Evolutionary conservation across 1,140 invertebrate genomes (phyloP), one percentile per base, ranked within the genome.

Genomic region (Arctopsyche grandis): DNA sequence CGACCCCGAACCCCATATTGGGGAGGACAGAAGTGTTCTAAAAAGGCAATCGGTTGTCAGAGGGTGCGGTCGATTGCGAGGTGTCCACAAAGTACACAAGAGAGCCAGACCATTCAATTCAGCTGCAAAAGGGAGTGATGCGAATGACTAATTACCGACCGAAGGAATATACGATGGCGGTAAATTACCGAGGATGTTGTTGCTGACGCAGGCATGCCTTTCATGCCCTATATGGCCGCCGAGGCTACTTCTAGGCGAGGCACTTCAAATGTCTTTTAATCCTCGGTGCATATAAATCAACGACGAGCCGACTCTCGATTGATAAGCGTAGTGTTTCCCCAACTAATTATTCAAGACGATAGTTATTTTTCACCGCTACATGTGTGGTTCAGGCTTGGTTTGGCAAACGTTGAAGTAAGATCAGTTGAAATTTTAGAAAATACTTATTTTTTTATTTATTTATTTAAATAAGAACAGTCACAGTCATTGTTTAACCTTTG

Each of bases 131-230:
- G 52, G 58, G 74, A 76, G 74, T 76, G 74, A 76, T 76, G 38
- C 74, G 74, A 76, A 76, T 76, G 74, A 76, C 74, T 76, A 76
- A 76, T 76, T 76, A 76, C 74, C 46, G 63, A 26, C 22, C 24
- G 24, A 66, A 66, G 12, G 70, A 74, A 44, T 74, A 16, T 43
- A 22, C 5, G 24, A n/a, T 5, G n/a, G 74, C 43, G 24, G 74
- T 76, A 76, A 76, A 76, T 76, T 63, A 76, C 74, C 24, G 56
- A 58, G 46, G 74, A 76, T 76, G 74, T 76, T 63, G 22, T 14
- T 10, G 56, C 56, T 76, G 74, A 76, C 74, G 46, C 29, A 22
- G 74, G 74, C 52, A 76, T 63, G 74, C 56, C 74, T 76, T 63
- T 60, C 74, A 76, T 76, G 74, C 74, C 74, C 74, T 76, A 76